Evolutionary conservation across 2,888 invertebrate genomes (phyloP), one percentile per base, ranked within the genome.

Genomic region (Hofmannophila pseudospretella): DNA sequence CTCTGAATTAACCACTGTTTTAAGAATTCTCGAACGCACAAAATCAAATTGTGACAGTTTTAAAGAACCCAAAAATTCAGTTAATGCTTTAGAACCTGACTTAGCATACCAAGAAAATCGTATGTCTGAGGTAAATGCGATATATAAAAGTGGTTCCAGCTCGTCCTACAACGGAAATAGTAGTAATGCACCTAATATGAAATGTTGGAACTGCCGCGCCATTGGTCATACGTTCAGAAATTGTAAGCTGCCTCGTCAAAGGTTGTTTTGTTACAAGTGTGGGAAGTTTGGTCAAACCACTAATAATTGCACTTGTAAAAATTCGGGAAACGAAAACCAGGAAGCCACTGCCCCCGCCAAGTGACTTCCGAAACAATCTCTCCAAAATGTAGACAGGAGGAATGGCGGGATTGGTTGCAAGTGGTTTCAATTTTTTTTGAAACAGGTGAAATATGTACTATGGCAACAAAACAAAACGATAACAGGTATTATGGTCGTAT

Each of bases 391-490:
- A 28, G 26, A 19, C 11, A 32, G 10, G 28, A 38, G 11, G 41
- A 38, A n/a, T 41, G 42, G 39, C 42, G 38, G 39, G 32, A 39
- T 3, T 43, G 42, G 42, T 13, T 39, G 20, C 9, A 13, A 19
- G 9, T 2, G 2, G 9, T 19, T 9, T 4, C 3, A 19, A 16
- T 4, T 19, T 19, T 19, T 19, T 4, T 19, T 3, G 5, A 3
- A 5, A 3, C 4, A 4, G 19, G 19, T 19, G 19, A 19, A 19
- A 3, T 19, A 5, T 3, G 5, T 19, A 3, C 19, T 19, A 4
- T 19, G 19, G 3, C 5, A 19, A 5, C 3, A 19, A 19, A 19
- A 19, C 4, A 19, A 19, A 19, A 19, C 5, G 19, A 19, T 19
- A 19, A 19, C 19, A 19, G 19, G 5, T 5, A 3, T 5, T 19